Evolutionary conservation across 2,797 vertebrate genomes (phyloP), one percentile per base, ranked within the genome.

Genomic region (Lacerta bilineata): DNA sequence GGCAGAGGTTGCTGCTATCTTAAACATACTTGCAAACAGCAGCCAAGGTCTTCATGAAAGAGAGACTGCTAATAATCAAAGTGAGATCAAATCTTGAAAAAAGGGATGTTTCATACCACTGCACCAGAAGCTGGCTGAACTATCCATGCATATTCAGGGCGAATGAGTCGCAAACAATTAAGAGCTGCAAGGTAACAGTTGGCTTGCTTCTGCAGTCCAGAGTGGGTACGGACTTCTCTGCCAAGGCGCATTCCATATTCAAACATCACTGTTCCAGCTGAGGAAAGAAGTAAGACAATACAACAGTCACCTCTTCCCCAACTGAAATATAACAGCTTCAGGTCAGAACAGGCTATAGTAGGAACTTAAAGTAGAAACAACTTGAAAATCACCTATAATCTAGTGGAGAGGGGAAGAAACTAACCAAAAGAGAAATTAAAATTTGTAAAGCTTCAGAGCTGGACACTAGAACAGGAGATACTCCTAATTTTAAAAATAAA

Each of bases 251-350:
- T 98, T 25, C 98, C 98, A 0, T 98, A 98, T 93, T 99, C 99
- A 50, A 98, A 99, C 99, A 99, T 99, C 94, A 99, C 98, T 0
- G 98, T 98, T 8, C 98, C 98, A 1, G 98, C 99, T 99, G 80
- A 10, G 23, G 82, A 50, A 87, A 88, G n/a, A 43, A 80, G 83
- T 3, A 71, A 71, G 61, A n/a, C 20, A 17, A 83, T 71, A 94
- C 79, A 81, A 66, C 1, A 18, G 69, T 8, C 80, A 79, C 71
- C n/a, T 55, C 15, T 13, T 20, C 0, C 66, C 23, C 2, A 1
- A 8, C n/a, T 43, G 64, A 80, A 61, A 86, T 33, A 5, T 55
- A 46, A 50, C 46, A 33, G 8, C 23, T 50, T 79, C 7, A 77
- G 18, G 61, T 25, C 20, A 59, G 29, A 80, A 18, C 9, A 72